These are phyloP conservation scores for Epistrophella euchroma DNA, from an alignment of 2,888 invertebrate genomes.

Conservation along the genomic window DNA sequence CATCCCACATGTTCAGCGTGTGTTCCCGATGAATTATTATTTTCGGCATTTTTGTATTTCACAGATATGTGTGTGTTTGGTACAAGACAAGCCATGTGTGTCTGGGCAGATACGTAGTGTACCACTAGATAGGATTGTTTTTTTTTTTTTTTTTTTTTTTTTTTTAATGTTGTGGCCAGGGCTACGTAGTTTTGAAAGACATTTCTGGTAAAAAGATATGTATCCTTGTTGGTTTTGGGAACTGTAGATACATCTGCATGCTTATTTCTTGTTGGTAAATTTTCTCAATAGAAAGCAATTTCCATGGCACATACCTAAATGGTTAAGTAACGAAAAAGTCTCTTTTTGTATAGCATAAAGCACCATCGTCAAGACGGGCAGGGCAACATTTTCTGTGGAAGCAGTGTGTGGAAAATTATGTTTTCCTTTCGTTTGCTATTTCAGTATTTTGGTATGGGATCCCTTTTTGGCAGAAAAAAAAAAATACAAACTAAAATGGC, in stretches of 20 bases:
- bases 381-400: slow-evolving; percentile 10
- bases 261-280: neutral
- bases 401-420: slow-evolving; percentile 53
- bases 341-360: slow-evolving; percentile 18
- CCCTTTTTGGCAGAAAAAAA: slow-evolving; percentile 10
- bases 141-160: slow-evolving; percentile 32
- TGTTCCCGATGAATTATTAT: slow-evolving; percentile 55
- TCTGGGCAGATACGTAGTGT: neutral
- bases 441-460: neutral
- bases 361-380: slow-evolving; percentile 4
- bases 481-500: slow-evolving; percentile 16
- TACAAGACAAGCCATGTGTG: slow-evolving; percentile 31
- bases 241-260: slow-evolving; percentile 15
- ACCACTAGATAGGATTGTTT: slow-evolving; percentile 23
- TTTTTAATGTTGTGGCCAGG: slow-evolving; percentile 6
- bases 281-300: slow-evolving; percentile 50
- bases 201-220: slow-evolving; percentile 19
- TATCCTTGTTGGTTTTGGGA: slow-evolving; percentile 10
- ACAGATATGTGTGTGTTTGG: slow-evolving; percentile 39
- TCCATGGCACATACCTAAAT: slow-evolving; percentile 62
- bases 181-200: slow-evolving; percentile 37
- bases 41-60: slow-evolving; percentile 35
- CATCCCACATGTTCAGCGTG: slow-evolving; percentile 35
- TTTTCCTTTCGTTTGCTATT: slow-evolving; percentile 40
- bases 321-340: slow-evolving; percentile 68